phyloP scores from a whole-genome alignment of 2,797 vertebrate genomes.

The Uromys caudimaculatus region DNA sequence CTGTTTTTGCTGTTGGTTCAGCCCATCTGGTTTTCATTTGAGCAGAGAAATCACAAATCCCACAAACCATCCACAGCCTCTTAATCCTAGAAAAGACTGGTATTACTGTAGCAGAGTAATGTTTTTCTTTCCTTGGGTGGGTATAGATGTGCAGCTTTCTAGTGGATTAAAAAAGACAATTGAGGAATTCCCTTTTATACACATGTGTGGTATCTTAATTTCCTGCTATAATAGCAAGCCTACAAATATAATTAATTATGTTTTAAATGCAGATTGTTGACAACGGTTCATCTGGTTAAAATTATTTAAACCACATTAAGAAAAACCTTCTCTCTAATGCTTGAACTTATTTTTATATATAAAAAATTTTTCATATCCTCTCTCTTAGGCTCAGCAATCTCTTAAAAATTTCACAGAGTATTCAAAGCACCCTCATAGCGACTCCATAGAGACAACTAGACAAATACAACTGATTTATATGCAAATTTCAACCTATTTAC shows the following conservation, averaged over 20 bases:
- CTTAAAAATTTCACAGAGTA: conserved; percentile 73
- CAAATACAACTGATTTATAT: conserved; percentile 82
- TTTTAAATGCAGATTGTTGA: conserved; percentile 80
- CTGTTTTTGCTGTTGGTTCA: conserved; percentile 72
- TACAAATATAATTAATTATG: conserved; percentile 77
- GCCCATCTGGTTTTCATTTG: conserved; percentile 86
- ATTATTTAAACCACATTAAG: conserved; percentile 77
- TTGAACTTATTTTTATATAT: conserved; percentile 3
- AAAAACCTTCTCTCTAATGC: conserved; percentile 69
- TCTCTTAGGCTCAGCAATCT: conserved; percentile 59
- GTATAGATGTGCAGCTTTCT: conserved; percentile 81
- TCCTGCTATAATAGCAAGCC: conserved; percentile 71
- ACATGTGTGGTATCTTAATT: conserved; percentile 80
- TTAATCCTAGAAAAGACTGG: conserved; percentile 84
- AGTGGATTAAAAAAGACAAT: conserved; percentile 82
- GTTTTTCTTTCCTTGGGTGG: conserved; percentile 81
- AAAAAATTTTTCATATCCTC: background rate
- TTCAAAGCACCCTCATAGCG: conserved; percentile 68
- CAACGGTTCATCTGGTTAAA: conserved; percentile 77
- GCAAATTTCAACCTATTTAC: conserved; percentile 84
- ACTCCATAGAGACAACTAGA: conserved; percentile 74
- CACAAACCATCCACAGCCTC: conserved; percentile 81
- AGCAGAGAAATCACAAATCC: conserved; percentile 83
- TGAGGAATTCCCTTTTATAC: conserved; percentile 79
- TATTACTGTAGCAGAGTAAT: conserved; percentile 80